Evolutionary conservation across 2,797 vertebrate species (phyloP).

Genomic region (Rhyacichthys aspro): DNA sequence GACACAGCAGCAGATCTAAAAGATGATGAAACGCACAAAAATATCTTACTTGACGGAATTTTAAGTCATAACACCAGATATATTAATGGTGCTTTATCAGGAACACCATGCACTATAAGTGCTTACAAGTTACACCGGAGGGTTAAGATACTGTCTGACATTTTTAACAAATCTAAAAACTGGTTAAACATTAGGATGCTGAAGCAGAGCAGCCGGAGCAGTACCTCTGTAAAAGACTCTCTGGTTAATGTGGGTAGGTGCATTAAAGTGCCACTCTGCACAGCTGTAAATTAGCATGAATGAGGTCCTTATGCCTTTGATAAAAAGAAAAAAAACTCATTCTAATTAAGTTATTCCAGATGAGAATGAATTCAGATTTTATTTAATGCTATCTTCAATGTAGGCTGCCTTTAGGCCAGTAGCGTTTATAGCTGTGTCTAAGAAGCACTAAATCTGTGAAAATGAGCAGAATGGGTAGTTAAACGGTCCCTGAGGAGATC

Average conservation of each 20-base stretch:
- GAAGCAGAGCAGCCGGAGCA: not conserved
- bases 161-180: no score
- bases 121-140: no score
- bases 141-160: no score
- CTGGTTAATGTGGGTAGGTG: no score
- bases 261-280: no score
- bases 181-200: no score
- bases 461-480: constrained; percentile 38
- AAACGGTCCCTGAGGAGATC: constrained; percentile 48
- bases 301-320: not conserved
- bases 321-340: not conserved
- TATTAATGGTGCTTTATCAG: no score
- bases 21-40: no score
- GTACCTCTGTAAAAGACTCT: not conserved
- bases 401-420: constrained; percentile 29
- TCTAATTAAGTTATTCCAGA: not conserved
- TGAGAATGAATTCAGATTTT: constrained; percentile 25
- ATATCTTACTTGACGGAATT: no score
- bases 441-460: constrained; percentile 53
- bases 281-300: no score
- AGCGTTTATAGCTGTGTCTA: constrained; percentile 40
- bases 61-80: no score
- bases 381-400: constrained; percentile 38
- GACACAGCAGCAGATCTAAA: not conserved
- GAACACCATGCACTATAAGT: no score